Base-by-base conservation (phyloP, 1,140 invertebrate species). In the Chlorops oryzae region DNA sequence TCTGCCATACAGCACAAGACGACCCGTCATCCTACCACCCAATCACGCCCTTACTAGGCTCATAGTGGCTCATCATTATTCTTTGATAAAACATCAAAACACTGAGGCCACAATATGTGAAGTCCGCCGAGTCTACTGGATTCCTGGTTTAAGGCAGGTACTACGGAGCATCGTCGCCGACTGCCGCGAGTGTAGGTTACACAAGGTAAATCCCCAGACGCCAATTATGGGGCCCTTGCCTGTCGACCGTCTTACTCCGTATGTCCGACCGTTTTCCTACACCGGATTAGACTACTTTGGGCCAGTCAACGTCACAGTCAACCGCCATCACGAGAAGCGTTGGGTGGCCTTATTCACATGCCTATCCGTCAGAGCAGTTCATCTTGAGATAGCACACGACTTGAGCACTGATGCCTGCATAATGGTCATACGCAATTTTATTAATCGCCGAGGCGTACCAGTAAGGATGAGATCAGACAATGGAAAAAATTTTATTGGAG, bases 401-500 rank as follows among this genome's bases (percentile, higher is more conserved):
- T 42, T 59, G 1, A 51, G 20, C 3, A 49, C 51, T 1, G 52
- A 51, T 13, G 47, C 56, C 0, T 49, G 37, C 5, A 55, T 58
- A 6, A 50, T 56, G 25, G 42, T 24, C 2, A 10, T 61, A 2
- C 13, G 49, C 38, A 40, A 58, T 18, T 57, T 64, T 50, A 50
- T 56, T 1, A 57, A 57, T 7, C 41, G 62, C 9, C 32, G 60
- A 12, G 60, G 62, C 10, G 45, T 51, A 28, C 60, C 61, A 5
- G 27, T 35, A 0, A 39, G 43, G 2, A 55, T 76, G 0, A 62
- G 59, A 41, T 55, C 50, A 18, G 73, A 75, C 52, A 65, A 66
- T 50, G 72, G 62, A 0, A 70, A 62, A 2, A 74, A 70, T 49
- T 73, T 74, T 45, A 41, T 61, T 10, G 62, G 61, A 5, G 62